Evolutionary conservation across 2,113 vertebrate genomes (phyloP), one percentile per base, ranked within the genome.

Genomic region (Corvus moneduloides): DNA sequence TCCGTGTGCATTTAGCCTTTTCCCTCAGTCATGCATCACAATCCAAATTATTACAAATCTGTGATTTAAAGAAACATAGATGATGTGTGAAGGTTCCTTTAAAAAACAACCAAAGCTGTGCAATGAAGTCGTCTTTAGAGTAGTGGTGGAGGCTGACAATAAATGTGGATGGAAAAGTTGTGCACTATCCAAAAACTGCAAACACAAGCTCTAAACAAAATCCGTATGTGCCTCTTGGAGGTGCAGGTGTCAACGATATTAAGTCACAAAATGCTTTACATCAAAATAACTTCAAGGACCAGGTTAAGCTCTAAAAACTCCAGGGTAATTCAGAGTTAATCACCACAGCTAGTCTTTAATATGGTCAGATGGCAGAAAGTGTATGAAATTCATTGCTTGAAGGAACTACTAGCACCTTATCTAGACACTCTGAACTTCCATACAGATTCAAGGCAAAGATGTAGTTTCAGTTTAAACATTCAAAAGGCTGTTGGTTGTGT

Each of bases 241-340:
- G 49, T 89, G 73, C 90, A 97, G 94, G 96, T 97, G 96, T 97
- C 95, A 97, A 97, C 11, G 79, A 95, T 75, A 97, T 87, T 95
- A 94, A 82, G 87, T 63, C 68, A 87, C 94, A 95, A 94, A 96
- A 89, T 74, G 59, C 87, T 93, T 90, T 77, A 85, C 68, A 68
- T 93, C 93, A 89, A 97, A 96, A 89, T 90, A 68, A 95, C 93
- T 93, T 97, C 77, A 97, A 97, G 95, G 87, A 89, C 68, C 63
- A 85, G 26, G 84, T 90, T 94, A 97, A 96, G 92, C 84, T 96
- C 73, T 82, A 87, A 97, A 91, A 94, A 75, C 51, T 62, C 46
- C 68, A 55, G 52, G 33, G 68, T 93, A 94, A 95, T 93, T 94
- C 69, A 82, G 79, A 92, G 69, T 80, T 95, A 96, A 96, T 94